phyloP scores from a whole-genome alignment of 1,140 invertebrate species.

The Magallana gigas region DNA sequence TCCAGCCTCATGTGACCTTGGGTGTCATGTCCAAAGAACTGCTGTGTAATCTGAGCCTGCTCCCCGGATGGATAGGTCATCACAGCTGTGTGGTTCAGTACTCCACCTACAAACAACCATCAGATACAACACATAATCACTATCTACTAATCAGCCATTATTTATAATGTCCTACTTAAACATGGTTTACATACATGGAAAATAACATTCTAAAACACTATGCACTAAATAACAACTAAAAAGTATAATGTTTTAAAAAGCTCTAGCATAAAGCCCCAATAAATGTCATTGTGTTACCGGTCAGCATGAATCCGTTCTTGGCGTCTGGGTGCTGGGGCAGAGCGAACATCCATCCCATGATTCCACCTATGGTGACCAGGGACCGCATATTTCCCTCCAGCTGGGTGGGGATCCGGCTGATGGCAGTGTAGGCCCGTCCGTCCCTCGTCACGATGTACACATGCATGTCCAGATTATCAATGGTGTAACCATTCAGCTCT shows the following conservation, averaged over 20 bases:
- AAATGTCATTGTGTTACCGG: slow-evolving; percentile 80
- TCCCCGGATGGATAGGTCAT: slow-evolving; percentile 85
- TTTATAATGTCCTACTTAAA: too few relatives aligned
- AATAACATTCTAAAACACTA: too few relatives aligned
- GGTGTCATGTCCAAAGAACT: slow-evolving; percentile 92
- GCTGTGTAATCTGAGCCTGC: slow-evolving; percentile 88
- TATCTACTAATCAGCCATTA: too few relatives aligned
- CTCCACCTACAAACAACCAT: slow-evolving; percentile 83
- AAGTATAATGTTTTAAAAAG: too few relatives aligned
- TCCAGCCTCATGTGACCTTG: slow-evolving; percentile 90
- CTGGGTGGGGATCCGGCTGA: slow-evolving; percentile 87
- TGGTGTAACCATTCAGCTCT: slow-evolving; percentile 86
- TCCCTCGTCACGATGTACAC: slow-evolving; percentile 94
- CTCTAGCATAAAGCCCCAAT: neutral
- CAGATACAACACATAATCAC: too few relatives aligned
- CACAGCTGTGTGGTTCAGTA: slow-evolving; percentile 89
- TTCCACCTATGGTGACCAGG: slow-evolving; percentile 87
- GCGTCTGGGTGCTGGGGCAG: slow-evolving; percentile 84
- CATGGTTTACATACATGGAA: too few relatives aligned
- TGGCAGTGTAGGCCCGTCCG: slow-evolving; percentile 93
- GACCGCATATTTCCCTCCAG: slow-evolving; percentile 90
- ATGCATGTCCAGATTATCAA: slow-evolving; percentile 91
- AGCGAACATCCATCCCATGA: slow-evolving; percentile 96
- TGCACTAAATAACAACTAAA: too few relatives aligned
- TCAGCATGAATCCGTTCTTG: slow-evolving; percentile 92